Percentiles rank a stretch among this genome's conserved stretches.
Conservation (phyloP, 2,113 vertebrate species). For the Galeopterus variegatus region DNA sequence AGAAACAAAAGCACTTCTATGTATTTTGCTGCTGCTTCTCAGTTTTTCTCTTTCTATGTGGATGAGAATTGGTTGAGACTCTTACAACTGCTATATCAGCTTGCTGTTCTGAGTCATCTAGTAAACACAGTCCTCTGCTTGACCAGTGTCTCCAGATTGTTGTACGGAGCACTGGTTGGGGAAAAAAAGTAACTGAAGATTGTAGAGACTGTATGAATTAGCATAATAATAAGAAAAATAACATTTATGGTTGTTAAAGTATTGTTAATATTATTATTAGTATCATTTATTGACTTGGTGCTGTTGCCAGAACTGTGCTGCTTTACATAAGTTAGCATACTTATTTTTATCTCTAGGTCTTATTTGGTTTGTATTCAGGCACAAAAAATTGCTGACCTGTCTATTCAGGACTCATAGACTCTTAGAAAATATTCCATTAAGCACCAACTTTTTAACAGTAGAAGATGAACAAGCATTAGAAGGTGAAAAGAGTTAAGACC, state of each 20-base stretch:
- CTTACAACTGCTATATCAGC: not conserved
- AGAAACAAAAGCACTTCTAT: not conserved
- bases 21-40: not conserved
- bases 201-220: not conserved
- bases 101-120: not conserved
- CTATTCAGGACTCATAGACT: not conserved
- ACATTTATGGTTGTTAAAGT: not conserved
- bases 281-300: not conserved
- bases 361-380: not conserved
- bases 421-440: conserved; percentile 3
- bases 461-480: not conserved
- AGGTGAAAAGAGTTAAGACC: not conserved
- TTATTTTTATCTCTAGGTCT: not conserved
- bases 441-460: not conserved
- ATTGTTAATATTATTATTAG: not conserved
- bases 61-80: not conserved
- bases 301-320: not conserved
- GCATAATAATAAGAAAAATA: not conserved
- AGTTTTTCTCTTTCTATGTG: not conserved
- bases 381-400: not conserved
- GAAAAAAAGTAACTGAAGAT: not conserved
- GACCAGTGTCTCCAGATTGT: not conserved
- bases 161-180: not conserved
- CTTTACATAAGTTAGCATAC: not conserved
- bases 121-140: not conserved